Evolutionary conservation across 2,113 vertebrate genomes (phyloP).

Genomic region (Zosterops lateralis): DNA sequence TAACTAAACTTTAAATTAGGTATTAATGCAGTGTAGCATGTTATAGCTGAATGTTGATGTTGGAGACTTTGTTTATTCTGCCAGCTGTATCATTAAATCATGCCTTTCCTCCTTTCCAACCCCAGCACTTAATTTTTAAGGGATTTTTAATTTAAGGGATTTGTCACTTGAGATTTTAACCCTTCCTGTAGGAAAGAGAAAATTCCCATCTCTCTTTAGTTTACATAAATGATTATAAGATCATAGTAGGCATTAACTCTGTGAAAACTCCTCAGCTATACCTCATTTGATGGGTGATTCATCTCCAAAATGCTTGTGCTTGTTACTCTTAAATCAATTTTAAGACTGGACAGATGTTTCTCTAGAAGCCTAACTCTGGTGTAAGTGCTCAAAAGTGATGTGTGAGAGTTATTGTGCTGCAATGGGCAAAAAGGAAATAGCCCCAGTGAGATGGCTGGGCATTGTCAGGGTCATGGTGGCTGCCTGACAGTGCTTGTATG

Average conservation of each 20-base stretch:
- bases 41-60: not conserved
- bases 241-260: not conserved
- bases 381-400: not conserved
- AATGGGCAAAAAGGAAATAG: not conserved
- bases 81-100: slow-evolving; percentile 29
- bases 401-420: not conserved
- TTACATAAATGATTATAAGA: slow-evolving; percentile 7
- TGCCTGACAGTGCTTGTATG: not conserved
- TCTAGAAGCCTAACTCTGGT: not conserved
- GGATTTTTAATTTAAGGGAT: not conserved
- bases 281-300: not conserved
- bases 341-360: not conserved
- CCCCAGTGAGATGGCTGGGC: not conserved
- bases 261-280: not conserved
- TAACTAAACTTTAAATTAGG: slow-evolving; percentile 13
- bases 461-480: not conserved
- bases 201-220: not conserved
- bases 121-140: slow-evolving; percentile 1
- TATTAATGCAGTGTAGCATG: not conserved
- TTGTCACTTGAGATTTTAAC: slow-evolving; percentile 27
- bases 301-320: not conserved
- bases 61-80: slow-evolving; percentile 37
- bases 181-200: slow-evolving; percentile 11
- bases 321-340: not conserved
- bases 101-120: not conserved